Evolutionary conservation across 2,888 invertebrate species (phyloP).

Genomic region (Hirtodrosophila trivittata): DNA sequence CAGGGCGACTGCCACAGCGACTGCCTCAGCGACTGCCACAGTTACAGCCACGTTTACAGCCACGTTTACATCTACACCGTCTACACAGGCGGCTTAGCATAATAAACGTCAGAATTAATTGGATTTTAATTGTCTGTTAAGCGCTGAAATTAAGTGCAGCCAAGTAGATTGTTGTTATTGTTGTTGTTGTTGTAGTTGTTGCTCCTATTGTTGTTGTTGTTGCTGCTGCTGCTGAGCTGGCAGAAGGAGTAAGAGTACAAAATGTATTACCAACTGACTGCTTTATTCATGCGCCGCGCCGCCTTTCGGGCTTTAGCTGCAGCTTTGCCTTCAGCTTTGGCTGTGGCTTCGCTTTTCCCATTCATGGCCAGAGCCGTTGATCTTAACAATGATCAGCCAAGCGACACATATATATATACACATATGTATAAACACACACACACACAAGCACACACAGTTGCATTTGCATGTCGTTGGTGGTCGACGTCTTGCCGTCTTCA

Average conservation of each 20-base stretch:
- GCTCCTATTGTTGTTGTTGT: conserved; percentile 10
- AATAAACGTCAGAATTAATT: conserved; percentile 84
- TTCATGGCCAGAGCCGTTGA: conserved; percentile 63
- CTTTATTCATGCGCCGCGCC: conserved; percentile 71
- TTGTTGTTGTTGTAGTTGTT: conserved; percentile 19
- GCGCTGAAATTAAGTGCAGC: conserved; percentile 81
- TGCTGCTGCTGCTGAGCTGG: conserved; percentile 40
- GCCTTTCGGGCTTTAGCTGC: conserved; percentile 35
- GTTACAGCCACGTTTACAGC: conserved; percentile 25
- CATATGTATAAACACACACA: conserved; percentile 32
- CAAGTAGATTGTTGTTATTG: conserved; percentile 64
- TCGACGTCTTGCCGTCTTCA: conserved; percentile 43
- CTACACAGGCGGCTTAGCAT: conserved; percentile 80
- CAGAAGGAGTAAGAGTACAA: conserved; percentile 43
- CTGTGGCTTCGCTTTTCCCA: conserved; percentile 43
- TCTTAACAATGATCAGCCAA: conserved; percentile 78
- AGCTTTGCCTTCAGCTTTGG: conserved; percentile 3
- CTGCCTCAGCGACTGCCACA: conserved; percentile 10
- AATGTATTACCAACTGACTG: conserved; percentile 76
- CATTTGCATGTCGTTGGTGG: conserved; percentile 77
- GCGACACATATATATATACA: conserved; percentile 47
- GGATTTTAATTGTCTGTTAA: conserved; percentile 84
- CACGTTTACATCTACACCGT: conserved; percentile 47
- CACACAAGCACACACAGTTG: conserved; percentile 33
- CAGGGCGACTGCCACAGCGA: background rate